These are phyloP conservation scores for Azemiops feae DNA, from an alignment of 2,113 vertebrate species.

Conservation along the genomic window DNA sequence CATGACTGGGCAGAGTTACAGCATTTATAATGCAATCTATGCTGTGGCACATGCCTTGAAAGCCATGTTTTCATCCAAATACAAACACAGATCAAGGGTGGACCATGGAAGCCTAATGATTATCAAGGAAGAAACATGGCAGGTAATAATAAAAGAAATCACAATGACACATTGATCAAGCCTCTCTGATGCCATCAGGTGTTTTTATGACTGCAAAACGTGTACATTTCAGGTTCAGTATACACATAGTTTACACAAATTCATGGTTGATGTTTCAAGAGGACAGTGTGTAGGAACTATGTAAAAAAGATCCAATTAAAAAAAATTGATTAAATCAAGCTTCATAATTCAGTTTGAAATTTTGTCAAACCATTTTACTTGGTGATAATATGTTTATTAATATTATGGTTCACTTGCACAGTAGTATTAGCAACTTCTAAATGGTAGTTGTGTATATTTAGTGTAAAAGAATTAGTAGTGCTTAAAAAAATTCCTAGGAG, in stretches of 20 bases:
- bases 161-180: too few relatives aligned
- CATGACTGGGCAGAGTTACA: slow-evolving; percentile 4
- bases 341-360: background rate
- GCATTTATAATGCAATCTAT: slow-evolving; percentile 7
- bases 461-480: too few relatives aligned
- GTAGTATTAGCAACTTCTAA: background rate
- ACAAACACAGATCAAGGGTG: background rate
- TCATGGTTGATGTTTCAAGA: background rate
- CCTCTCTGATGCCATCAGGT: too few relatives aligned
- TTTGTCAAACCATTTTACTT: background rate
- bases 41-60: background rate
- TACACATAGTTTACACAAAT: background rate
- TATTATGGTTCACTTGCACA: background rate
- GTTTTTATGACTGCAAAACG: background rate
- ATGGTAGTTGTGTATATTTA: background rate
- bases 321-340: background rate
- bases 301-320: background rate
- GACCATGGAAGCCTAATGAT: background rate
- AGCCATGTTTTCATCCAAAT: background rate
- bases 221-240: background rate
- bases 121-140: background rate
- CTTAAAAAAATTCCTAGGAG: too few relatives aligned
- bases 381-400: background rate
- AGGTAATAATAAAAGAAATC: too few relatives aligned
- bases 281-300: background rate